Conservation (phyloP, 30 jellyfish, hydroid and myxozoan genomes). For the Hydractinia symbiolongicarpus region DNA sequence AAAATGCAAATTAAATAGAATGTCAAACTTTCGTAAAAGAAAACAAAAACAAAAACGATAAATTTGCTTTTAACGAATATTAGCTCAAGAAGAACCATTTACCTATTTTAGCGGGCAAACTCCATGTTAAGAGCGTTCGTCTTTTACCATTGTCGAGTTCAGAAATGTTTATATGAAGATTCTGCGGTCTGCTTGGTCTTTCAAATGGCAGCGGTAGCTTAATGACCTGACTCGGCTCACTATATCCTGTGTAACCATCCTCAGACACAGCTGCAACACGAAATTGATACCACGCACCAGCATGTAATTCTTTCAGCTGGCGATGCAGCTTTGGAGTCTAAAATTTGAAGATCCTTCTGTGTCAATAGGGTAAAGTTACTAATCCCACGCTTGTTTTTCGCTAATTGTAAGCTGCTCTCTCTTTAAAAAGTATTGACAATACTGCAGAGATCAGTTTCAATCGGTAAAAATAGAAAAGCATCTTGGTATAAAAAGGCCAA, state of each 20-base stretch:
- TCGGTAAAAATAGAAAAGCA: too few species aligned
- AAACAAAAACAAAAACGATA: too few species aligned
- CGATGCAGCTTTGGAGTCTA: slow-evolving; percentile 34
- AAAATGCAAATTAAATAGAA: too few species aligned
- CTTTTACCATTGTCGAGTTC: slow-evolving; percentile 26
- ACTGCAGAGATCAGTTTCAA: too few species aligned
- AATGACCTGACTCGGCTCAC: slow-evolving; percentile 21
- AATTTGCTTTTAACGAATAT: too few species aligned
- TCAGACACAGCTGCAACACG: slow-evolving; percentile 35
- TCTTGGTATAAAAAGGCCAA: too few species aligned
- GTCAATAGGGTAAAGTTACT: too few species aligned
- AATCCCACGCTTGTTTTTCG: too few species aligned
- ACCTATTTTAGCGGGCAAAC: slow-evolving; percentile 40
- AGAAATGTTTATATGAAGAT: slow-evolving; percentile 35
- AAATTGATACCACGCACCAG: slow-evolving; percentile 58
- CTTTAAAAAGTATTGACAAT: not conserved
- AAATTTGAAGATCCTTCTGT: too few species aligned
- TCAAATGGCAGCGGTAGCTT: slow-evolving; percentile 25
- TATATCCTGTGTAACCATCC: slow-evolving; percentile 47
- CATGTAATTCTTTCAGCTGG: slow-evolving; percentile 12
- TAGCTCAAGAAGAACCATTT: too few species aligned
- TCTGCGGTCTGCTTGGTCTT: slow-evolving; percentile 46
- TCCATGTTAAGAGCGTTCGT: slow-evolving; percentile 44
- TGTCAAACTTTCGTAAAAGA: too few species aligned
- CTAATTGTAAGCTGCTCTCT: not conserved